phyloP scores from a whole-genome alignment of 2,888 invertebrate species.

The Diloba caeruleocephala region DNA sequence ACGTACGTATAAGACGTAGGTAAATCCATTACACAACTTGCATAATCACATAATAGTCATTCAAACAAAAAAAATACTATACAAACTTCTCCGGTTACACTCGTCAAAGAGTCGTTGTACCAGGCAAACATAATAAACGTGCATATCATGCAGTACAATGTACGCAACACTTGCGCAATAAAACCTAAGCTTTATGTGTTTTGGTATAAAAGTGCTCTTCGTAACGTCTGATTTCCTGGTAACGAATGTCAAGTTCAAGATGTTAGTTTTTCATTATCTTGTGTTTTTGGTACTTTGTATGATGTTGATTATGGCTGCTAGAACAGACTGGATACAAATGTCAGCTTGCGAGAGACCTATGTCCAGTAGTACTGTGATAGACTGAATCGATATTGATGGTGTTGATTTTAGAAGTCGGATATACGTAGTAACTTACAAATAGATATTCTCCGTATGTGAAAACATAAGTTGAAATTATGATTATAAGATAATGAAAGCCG shows the following conservation, averaged over 20 bases:
- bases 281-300: too few species aligned
- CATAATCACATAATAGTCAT: conserved; percentile 22
- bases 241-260: conserved; percentile 39
- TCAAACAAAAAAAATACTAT: conserved; percentile 25
- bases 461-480: too few species aligned
- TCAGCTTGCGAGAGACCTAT: too few species aligned
- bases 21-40: conserved; percentile 14
- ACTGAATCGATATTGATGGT: too few species aligned
- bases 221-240: conserved; percentile 39
- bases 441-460: too few species aligned
- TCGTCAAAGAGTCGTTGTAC: conserved; percentile 44
- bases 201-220: conserved; percentile 33
- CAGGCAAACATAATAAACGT: conserved; percentile 48
- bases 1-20: background rate
- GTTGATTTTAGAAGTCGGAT: too few species aligned
- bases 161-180: conserved; percentile 28
- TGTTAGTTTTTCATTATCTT: background rate
- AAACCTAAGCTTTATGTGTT: conserved; percentile 41
- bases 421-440: too few species aligned
- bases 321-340: too few species aligned
- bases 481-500: too few species aligned
- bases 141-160: conserved; percentile 35
- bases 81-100: conserved; percentile 33
- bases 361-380: too few species aligned
- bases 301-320: too few species aligned